Conservation (phyloP, 1,140 invertebrate species). For the Lerema accius region DNA sequence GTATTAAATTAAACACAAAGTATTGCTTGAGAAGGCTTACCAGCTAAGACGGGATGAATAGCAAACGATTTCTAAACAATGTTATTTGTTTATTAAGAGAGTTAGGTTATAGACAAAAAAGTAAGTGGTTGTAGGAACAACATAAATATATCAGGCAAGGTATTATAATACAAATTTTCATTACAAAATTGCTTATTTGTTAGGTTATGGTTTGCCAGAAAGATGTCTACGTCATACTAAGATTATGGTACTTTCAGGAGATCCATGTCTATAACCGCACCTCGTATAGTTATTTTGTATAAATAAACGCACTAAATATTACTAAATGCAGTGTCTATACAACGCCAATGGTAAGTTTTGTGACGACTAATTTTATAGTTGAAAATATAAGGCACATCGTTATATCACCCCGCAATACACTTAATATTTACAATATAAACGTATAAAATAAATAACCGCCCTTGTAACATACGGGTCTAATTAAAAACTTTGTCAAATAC, state of each 20-base stretch:
- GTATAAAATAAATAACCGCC: conserved; percentile 23
- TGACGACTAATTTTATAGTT: conserved; percentile 24
- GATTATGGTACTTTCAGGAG: not conserved
- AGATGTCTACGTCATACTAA: too few relatives aligned
- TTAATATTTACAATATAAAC: conserved; percentile 40
- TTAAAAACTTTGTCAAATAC: not conserved
- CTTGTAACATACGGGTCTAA: conserved; percentile 17
- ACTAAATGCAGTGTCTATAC: conserved; percentile 45
- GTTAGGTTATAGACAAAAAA: too few relatives aligned
- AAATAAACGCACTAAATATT: conserved; percentile 19
- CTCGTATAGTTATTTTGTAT: not conserved
- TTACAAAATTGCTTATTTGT: too few relatives aligned
- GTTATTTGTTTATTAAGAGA: too few relatives aligned
- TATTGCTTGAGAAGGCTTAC: not conserved
- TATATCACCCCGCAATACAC: conserved; percentile 35
- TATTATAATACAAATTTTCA: too few relatives aligned
- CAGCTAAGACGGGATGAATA: not conserved
- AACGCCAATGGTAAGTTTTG: conserved; percentile 35
- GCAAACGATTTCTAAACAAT: not conserved
- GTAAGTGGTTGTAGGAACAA: too few relatives aligned
- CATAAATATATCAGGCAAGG: too few relatives aligned
- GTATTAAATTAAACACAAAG: not conserved
- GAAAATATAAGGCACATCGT: conserved; percentile 40
- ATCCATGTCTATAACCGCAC: not conserved
- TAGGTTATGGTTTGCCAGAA: too few relatives aligned